phyloP scores from a whole-genome alignment of 2,113 vertebrate species.

The Silurus glanis region DNA sequence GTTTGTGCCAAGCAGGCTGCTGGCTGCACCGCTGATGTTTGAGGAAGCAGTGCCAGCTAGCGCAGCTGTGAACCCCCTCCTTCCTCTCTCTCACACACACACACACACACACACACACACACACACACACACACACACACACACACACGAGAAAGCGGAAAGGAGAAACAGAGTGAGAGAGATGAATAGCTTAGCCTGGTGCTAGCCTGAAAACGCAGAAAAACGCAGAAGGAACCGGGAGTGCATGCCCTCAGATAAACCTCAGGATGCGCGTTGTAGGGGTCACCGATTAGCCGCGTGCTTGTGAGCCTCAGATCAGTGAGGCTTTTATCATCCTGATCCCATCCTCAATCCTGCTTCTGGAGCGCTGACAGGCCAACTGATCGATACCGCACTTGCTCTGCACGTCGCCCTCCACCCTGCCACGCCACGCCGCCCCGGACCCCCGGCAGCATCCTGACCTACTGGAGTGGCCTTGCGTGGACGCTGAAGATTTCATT shows the following conservation, averaged over 20 bases:
- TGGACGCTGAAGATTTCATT: slow-evolving; percentile 5
- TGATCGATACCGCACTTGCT: slow-evolving; percentile 62
- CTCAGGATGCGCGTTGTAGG: slow-evolving; percentile 67
- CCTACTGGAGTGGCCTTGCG: slow-evolving; percentile 24
- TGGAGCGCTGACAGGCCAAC: slow-evolving; percentile 49
- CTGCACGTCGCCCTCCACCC: background rate
- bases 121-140: slow-evolving; percentile 54
- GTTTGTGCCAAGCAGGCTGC: slow-evolving; percentile 69
- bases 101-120: slow-evolving; percentile 49
- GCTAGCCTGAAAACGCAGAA: slow-evolving; percentile 53
- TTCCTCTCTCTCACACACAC: background rate
- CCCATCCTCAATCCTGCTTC: slow-evolving; percentile 55
- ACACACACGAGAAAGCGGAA: slow-evolving; percentile 68
- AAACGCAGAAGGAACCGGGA: slow-evolving; percentile 40
- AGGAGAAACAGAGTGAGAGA: slow-evolving; percentile 65
- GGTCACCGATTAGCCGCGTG: slow-evolving; percentile 72
- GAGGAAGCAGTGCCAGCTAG: slow-evolving; percentile 72
- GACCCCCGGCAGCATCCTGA: slow-evolving; percentile 46
- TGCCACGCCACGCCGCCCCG: slow-evolving; percentile 16
- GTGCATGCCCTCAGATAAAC: slow-evolving; percentile 65
- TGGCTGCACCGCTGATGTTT: slow-evolving; percentile 69
- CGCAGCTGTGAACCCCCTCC: slow-evolving; percentile 77
- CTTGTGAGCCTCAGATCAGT: slow-evolving; percentile 51
- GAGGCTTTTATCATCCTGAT: slow-evolving; percentile 65
- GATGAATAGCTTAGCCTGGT: slow-evolving; percentile 27